Evolutionary conservation across 2,113 vertebrate genomes (phyloP).

Genomic region (Saguinus imperator): DNA sequence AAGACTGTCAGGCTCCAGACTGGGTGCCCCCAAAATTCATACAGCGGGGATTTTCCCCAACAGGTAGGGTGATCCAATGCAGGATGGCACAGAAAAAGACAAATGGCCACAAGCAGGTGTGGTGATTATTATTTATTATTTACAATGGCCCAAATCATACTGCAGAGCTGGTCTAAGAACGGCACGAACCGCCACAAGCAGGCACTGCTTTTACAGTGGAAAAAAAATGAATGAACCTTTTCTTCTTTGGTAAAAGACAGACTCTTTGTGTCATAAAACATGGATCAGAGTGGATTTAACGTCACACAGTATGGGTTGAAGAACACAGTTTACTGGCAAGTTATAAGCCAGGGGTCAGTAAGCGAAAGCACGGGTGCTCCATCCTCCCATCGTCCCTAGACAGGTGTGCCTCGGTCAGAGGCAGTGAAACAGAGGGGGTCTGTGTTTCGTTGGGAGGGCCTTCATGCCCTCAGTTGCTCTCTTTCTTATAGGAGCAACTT

Average conservation of each 20-base stretch:
- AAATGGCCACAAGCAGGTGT: neutral
- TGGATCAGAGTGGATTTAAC: neutral
- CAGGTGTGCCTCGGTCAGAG: neutral
- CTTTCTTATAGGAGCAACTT: neutral
- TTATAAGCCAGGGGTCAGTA: neutral
- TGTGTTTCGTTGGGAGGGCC: neutral
- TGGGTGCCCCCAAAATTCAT: neutral
- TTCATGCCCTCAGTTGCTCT: neutral
- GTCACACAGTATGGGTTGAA: neutral
- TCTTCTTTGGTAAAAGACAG: neutral
- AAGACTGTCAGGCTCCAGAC: neutral
- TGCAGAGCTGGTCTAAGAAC: neutral
- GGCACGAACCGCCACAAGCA: neutral
- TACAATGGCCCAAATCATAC: neutral
- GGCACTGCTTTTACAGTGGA: neutral
- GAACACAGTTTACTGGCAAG: neutral
- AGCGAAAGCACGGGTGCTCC: neutral
- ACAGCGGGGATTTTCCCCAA: neutral
- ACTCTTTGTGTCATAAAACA: neutral
- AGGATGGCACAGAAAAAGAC: neutral
- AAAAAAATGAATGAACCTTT: neutral
- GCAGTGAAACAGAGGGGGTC: neutral
- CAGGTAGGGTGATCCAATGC: neutral
- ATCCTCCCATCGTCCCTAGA: neutral
- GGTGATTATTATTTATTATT: neutral